Percentiles rank a stretch among this genome's conserved stretches.
These are phyloP conservation scores for Sycobia sp. DNA, from an alignment of 1,140 invertebrate genomes.

Conservation along the genomic window DNA sequence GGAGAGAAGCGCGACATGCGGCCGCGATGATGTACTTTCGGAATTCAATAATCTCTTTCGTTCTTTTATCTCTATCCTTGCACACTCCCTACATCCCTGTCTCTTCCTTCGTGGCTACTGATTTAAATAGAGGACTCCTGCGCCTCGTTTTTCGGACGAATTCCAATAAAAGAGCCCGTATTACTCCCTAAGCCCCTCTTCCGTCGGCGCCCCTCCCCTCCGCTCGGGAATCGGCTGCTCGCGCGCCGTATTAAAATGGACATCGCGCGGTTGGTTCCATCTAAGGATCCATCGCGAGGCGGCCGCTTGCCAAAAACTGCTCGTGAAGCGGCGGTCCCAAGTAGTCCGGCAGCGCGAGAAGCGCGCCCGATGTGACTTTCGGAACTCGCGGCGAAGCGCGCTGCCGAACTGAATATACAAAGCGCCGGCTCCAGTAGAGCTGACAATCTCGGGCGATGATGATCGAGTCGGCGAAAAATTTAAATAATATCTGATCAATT, in stretches of 20 bases:
- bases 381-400: constrained; percentile 33
- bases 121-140: no score
- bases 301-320: constrained; percentile 31
- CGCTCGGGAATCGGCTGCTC: no score
- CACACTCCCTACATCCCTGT: no score
- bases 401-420: no score
- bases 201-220: no score
- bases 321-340: neutral
- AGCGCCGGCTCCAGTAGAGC: no score
- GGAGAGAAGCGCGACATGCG: neutral
- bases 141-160: constrained; percentile 26
- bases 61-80: constrained; percentile 15
- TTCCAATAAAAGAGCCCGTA: constrained; percentile 26
- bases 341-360: constrained; percentile 33
- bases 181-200: constrained; percentile 17
- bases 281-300: constrained; percentile 27
- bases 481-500: no score
- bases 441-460: no score
- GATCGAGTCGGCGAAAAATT: no score
- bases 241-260: constrained; percentile 31
- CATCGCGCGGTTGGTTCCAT: constrained; percentile 28
- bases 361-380: constrained; percentile 31
- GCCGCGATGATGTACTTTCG: neutral
- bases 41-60: constrained; percentile 30
- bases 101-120: no score